These are phyloP conservation scores for Stegostoma tigrinum DNA, from an alignment of 2,113 vertebrate species.

Conservation along the genomic window DNA sequence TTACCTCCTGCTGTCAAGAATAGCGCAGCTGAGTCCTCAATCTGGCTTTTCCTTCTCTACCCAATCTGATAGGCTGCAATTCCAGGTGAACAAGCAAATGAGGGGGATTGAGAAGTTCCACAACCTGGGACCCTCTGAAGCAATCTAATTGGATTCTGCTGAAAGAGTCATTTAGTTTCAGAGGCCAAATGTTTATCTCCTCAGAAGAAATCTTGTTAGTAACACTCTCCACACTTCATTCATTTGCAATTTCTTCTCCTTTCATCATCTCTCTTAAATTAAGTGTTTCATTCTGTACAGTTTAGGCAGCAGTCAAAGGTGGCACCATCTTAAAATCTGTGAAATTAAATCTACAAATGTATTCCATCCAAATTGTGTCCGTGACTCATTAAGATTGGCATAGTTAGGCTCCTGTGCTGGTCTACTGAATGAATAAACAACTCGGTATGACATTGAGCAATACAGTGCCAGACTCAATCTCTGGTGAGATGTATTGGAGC, in stretches of 20 bases:
- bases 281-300: not conserved
- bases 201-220: conserved; percentile 15
- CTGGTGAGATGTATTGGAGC: not conserved
- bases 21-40: not conserved
- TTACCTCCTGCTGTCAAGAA: not conserved
- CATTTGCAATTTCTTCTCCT: conserved; percentile 10
- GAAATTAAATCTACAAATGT: conserved; percentile 9
- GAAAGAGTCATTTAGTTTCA: not conserved
- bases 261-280: conserved; percentile 12
- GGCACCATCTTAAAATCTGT: conserved; percentile 1
- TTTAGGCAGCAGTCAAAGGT: not conserved
- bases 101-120: not conserved
- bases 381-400: not conserved
- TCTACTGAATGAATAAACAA: not conserved
- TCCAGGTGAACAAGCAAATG: not conserved
- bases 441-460: not conserved
- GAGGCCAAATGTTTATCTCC: not conserved
- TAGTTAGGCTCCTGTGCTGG: not conserved
- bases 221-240: not conserved
- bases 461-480: not conserved
- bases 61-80: not conserved
- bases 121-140: not conserved
- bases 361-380: conserved; percentile 1
- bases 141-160: not conserved
- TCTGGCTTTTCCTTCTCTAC: not conserved